These are phyloP conservation scores for Catalaphyllia jardinei DNA, from an alignment of 64 coral and sea anemone species.

Conservation along the genomic window DNA sequence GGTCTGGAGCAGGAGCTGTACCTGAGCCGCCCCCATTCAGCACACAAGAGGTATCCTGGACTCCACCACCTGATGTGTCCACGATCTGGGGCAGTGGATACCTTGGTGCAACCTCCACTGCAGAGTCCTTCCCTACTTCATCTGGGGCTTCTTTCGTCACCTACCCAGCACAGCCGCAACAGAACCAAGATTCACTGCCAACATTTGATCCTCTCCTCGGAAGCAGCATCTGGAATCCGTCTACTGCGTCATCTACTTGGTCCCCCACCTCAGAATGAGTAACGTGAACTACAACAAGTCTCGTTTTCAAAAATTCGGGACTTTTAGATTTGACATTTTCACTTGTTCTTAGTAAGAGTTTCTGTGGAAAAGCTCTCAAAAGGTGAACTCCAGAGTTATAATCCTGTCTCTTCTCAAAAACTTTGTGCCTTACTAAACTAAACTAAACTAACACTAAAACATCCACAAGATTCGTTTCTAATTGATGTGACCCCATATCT, in stretches of 20 bases:
- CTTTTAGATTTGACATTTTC: background rate
- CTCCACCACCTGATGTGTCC: constrained; percentile 41
- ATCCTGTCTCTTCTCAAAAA: background rate
- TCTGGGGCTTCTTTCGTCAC: constrained; percentile 29
- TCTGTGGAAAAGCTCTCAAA: background rate
- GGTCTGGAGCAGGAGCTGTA: constrained; percentile 11
- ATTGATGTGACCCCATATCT: background rate
- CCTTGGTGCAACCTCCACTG: constrained; percentile 1
- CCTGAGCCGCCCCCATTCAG: constrained; percentile 25
- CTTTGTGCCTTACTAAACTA: no score
- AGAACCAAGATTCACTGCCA: constrained; percentile 45
- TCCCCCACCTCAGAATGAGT: constrained; percentile 74
- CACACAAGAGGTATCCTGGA: constrained; percentile 42
- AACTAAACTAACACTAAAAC: no score
- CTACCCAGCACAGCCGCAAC: constrained; percentile 31
- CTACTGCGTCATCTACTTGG: constrained; percentile 63
- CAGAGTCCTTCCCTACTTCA: constrained; percentile 32
- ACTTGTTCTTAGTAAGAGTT: constrained; percentile 17
- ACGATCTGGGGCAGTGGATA: constrained; percentile 63
- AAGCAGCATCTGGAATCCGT: constrained; percentile 36
- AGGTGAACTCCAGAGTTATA: background rate
- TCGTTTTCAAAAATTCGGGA: background rate
- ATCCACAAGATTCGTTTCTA: no score
- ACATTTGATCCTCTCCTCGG: constrained; percentile 68
- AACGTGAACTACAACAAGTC: background rate